Base-by-base conservation (phyloP, 2,888 invertebrate species). In the Beris chalybata region DNA sequence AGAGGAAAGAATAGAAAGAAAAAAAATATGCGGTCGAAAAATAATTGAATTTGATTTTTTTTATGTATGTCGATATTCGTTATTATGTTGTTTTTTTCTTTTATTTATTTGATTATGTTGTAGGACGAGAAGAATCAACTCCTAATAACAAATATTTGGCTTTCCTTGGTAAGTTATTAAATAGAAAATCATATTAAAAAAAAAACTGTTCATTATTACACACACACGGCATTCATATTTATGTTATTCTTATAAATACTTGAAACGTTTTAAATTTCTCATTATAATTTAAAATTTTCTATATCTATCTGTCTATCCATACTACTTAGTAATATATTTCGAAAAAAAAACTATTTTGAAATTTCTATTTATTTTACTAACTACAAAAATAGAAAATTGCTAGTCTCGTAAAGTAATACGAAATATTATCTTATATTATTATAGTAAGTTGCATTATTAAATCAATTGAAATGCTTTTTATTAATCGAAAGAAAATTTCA, bases 91-190 rank as follows among this genome's bases (percentile, higher is more conserved):
- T 64, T 56, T 45, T 67, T 66, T 65, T 69, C 64, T 67, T 61
- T 69, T 66, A 66, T 64, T 68, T 71, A 72, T 71, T 70, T 72
- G 72, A 70, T 72, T 73, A 69, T 72, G 76, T 84, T 84, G 87
- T 89, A 92, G 92, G 92, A 93, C 88, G 92, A 93, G 90, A 93
- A 93, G 89, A 93, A 93, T 87, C 93, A 93, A 89, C 90, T 92
- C 86, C 89, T 93, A 86, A 91, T 92, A 86, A 90, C 92, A 86
- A 93, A 93, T 89, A 91, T 92, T 86, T 93, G 93, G 93, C 91
- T 92, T 87, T 91, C 92, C 86, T 90, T 92, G 91, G 92, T 92
- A 90, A 92, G 92, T 92, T 77, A 73, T 58, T 78, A 84, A 73
- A 72, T 72, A 70, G 72, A 50, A 71, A 72, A 69, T 72, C 74